phyloP scores from a whole-genome alignment of 37 sponge, comb jelly and placozoan genomes.

The Petrosia ficiformis region DNA sequence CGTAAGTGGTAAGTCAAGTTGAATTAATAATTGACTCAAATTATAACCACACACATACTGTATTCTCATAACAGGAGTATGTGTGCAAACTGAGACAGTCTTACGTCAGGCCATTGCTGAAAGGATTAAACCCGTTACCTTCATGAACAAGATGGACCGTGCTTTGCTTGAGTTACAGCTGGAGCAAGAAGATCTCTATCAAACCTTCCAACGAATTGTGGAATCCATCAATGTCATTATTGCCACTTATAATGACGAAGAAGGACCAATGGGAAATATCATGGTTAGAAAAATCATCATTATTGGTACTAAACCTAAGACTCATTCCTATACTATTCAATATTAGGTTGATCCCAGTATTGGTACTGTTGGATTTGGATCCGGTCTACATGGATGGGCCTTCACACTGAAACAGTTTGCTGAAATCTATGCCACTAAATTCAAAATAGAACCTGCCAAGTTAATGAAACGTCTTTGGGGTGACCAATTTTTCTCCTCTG shows the following conservation, averaged over 20 bases:
- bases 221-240: slow-evolving; percentile 98
- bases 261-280: slow-evolving; percentile 93
- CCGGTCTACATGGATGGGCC: slow-evolving; percentile 99
- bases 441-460: slow-evolving; percentile 93
- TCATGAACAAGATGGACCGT: slow-evolving; percentile 99
- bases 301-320: too few relatives aligned
- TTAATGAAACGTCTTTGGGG: slow-evolving; percentile 98
- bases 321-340: too few relatives aligned
- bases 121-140: slow-evolving; percentile 95
- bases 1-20: slow-evolving; percentile 81
- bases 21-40: neutral
- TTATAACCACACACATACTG: neutral
- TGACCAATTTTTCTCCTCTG: slow-evolving; percentile 87
- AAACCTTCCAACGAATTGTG: slow-evolving; percentile 96
- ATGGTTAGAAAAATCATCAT: slow-evolving; percentile 33
- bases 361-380: slow-evolving; percentile 99
- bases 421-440: slow-evolving; percentile 94
- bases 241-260: slow-evolving; percentile 92
- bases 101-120: slow-evolving; percentile 97
- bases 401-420: slow-evolving; percentile 99
- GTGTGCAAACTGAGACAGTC: slow-evolving; percentile 98
- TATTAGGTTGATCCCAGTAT: slow-evolving; percentile 82
- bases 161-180: slow-evolving; percentile 98
- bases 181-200: slow-evolving; percentile 91
- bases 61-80: slow-evolving; percentile 74